Conservation (phyloP, 2,797 vertebrate genomes). For the Benthosema pterotum region DNA sequence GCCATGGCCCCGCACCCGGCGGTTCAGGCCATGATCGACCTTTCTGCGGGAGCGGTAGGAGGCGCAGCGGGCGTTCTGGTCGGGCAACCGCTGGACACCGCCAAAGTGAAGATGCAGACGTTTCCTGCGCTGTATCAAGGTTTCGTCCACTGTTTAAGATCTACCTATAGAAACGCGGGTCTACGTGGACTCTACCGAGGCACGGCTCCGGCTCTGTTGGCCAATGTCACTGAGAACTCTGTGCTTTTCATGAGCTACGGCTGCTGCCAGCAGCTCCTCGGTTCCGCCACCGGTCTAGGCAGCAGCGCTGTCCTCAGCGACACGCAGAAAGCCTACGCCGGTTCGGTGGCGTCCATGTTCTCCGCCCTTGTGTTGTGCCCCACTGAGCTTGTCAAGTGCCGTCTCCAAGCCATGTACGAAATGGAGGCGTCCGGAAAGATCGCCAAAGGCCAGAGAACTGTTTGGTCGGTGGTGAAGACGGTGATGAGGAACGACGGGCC, state of each 20-base stretch:
- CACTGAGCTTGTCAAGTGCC: slow-evolving; percentile 95
- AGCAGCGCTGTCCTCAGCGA: slow-evolving; percentile 87
- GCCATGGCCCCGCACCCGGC: no score
- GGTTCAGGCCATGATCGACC: no score
- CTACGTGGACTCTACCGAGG: slow-evolving; percentile 93
- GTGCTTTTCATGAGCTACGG: slow-evolving; percentile 99
- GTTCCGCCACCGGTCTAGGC: slow-evolving; percentile 78
- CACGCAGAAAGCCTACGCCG: slow-evolving; percentile 91
- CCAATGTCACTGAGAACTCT: slow-evolving; percentile 94
- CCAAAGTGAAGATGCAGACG: slow-evolving; percentile 99
- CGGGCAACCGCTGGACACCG: slow-evolving; percentile 82
- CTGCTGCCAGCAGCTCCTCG: slow-evolving; percentile 94
- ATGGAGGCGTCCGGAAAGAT: slow-evolving; percentile 92
- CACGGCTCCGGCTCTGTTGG: slow-evolving; percentile 91
- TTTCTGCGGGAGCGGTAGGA: no score
- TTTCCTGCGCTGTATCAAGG: slow-evolving; percentile 90
- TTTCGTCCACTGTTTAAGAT: slow-evolving; percentile 86
- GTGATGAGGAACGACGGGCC: slow-evolving; percentile 89
- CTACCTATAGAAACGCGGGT: slow-evolving; percentile 91
- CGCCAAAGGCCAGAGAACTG: slow-evolving; percentile 86
- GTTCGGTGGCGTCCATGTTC: slow-evolving; percentile 94
- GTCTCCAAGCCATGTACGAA: slow-evolving; percentile 95
- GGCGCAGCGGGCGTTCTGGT: no score
- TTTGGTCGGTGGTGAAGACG: slow-evolving; percentile 91
- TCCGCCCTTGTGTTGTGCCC: slow-evolving; percentile 94